A percentile compares a stretch with the other conserved stretches of the same genome.
These are phyloP conservation scores for Vulpes ferrilata DNA, from an alignment of 2,113 vertebrate genomes.

Conservation along the genomic window DNA sequence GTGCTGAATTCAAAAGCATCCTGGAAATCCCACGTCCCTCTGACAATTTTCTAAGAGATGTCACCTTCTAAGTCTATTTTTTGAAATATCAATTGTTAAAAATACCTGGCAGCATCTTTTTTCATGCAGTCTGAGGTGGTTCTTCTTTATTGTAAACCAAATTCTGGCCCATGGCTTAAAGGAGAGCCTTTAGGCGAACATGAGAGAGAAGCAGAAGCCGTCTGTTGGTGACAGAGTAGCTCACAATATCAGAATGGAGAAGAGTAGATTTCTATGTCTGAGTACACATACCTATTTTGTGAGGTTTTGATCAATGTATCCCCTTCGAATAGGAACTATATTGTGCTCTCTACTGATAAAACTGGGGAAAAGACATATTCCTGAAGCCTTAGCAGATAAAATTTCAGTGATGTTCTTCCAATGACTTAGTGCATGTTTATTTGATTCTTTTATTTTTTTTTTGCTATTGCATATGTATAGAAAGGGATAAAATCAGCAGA, in stretches of 20 bases:
- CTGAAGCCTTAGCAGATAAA: background rate
- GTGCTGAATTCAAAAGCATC: slow-evolving; percentile 1
- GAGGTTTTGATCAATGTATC: slow-evolving; percentile 31
- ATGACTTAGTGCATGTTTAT: background rate
- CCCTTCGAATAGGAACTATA: background rate
- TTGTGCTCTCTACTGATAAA: background rate
- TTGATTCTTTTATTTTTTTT: background rate
- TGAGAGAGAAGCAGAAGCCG: background rate
- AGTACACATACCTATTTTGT: background rate
- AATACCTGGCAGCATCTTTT: background rate
- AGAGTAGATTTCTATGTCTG: background rate
- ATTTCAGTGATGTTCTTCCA: background rate
- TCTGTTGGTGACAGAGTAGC: background rate
- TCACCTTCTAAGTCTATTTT: background rate
- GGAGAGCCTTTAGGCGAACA: background rate
- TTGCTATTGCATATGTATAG: background rate
- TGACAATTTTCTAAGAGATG: background rate
- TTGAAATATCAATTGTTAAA: background rate
- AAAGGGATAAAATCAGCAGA: slow-evolving; percentile 45
- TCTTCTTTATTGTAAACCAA: background rate
- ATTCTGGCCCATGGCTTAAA: background rate
- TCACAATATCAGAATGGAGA: background rate
- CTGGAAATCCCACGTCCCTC: background rate
- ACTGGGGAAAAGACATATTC: background rate
- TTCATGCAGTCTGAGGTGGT: background rate